Evolutionary conservation across 1,140 invertebrate genomes (phyloP), one percentile per base, ranked within the genome.

Genomic region (Whitmania pigra): DNA sequence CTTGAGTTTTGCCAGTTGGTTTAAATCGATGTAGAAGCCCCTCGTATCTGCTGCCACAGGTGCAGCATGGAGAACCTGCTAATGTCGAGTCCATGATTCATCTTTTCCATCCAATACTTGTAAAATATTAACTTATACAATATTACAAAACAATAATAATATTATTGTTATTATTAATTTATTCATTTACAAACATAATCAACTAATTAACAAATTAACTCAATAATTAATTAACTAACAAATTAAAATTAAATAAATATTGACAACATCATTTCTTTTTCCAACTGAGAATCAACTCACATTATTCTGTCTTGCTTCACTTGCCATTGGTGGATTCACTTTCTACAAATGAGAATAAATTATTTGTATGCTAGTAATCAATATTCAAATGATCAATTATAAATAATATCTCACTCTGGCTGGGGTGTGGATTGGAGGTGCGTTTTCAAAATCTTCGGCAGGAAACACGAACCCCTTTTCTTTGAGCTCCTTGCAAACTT

Each of bases 391-490:
- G 9, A 49, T 49, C 15, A 22, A 53, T 53, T 53, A 49, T 22
- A 18, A 68, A 29, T 15, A 68, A 4, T 9, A 68, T 81, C 81
- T 85, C 86, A 96, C 93, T 84, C 92, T 87, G 80, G 94, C 90
- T 72, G 95, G 95, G 74, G 95, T 98, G 77, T 94, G 90, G 74
- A 98, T 98, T 0, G 95, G 95, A 43, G 93, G 94, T 88, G 94
- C 90, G 18, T 90, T 86, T 81, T 98, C 94, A 66, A 95, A 82
- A 82, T 97, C 92, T 17, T 92, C 93, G 85, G 92, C 89, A 17
- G 96, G 96, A 82, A 99, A 99, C 80, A 98, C 94, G 73, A 99
- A 94, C 66, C 95, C 95, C 85, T 98, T 98, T 66, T 87, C 86
- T 78, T 92, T 90, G 11, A 99, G 85, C 77, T 99, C 94, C 79